Base-by-base conservation (phyloP, 2,113 vertebrate species). In the Oreochromis niloticus region DNA sequence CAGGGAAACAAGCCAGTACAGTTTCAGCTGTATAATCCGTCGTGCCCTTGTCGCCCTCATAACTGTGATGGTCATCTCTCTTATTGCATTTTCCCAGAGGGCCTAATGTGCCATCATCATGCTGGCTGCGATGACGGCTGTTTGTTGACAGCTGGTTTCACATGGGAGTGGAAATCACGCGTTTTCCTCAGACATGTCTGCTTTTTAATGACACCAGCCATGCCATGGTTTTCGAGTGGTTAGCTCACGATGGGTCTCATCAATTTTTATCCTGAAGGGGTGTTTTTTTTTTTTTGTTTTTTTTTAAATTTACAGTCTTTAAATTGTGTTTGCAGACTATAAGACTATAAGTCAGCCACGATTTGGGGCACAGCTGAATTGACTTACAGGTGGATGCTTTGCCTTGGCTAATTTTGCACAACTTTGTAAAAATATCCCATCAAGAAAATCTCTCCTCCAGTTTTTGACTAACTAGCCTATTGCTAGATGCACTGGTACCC, bases 121-220 rank as follows among this genome's bases (percentile, higher is more conserved):
- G 24, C 52, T 57, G 46, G 11, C n/a, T 61, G 59, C 3, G 5
- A 85, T 68, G 81, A 79, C 6, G 22, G 30, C 59, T 81, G 19
- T 85, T 75, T 85, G 82, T 81, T 82, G 87, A 87, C 92, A 88
- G 85, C 90, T 90, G 90, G 9, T 86, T 89, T 66, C 36, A 54
- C 63, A 63, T 27, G 4, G 48, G 75, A 81, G 54, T 19, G 43
- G 43, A 83, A 87, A 66, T 84, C 6, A 16, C 2, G 43, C 4
- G 22, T 68, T 90, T 88, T 41, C 43, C 57, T 85, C 54, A 24
- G n/a, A 83, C 73, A 48, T 27, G 56, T 50, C 82, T 50, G 78
- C 17, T 54, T 80, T 83, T 48, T 36, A 30, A 83, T 9, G 12
- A 80, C 79, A 85, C 63, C 66, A 54, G 85, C 80, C 43, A 63